Evolutionary conservation across 1,140 invertebrate genomes (phyloP), one percentile per base, ranked within the genome.

Genomic region (Nomia melanderi): DNA sequence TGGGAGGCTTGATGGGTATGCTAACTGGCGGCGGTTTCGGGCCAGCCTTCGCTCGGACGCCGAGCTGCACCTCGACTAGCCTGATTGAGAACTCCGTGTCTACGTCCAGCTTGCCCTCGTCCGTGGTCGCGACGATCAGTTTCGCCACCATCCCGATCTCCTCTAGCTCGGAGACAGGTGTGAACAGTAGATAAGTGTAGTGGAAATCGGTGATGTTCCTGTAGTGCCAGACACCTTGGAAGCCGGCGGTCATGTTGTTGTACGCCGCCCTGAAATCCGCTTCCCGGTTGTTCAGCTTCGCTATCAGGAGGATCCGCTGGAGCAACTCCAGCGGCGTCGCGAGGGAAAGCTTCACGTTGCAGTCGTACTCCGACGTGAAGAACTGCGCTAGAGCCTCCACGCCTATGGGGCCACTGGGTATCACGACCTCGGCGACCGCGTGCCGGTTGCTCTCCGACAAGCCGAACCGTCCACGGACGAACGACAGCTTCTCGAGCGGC

Each of bases 161-260:
- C 83, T 96, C 93, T 65, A 96, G 95, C 8, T 94, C 95, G 79
- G 95, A 92, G 9, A 97, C 85, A 0, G 96, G 96, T 0, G 96
- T 96, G 83, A 94, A 96, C 14, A 97, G 89, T 78, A 95, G 94
- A 85, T 96, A 96, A 20, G 95, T 94, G 84, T 97, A 96, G 77
- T 96, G 94, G 63, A 97, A 96, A 88, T 97, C 94, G 6, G 93
- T 93, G 0, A 94, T 81, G 50, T 94, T 94, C n/a, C 92, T 90
- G 87, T 94, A 96, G 71, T 95, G 94, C 95, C 95, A 96, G 50
- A 96, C 94, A 41, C 96, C 96, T 3, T 94, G 94, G 79, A 97
- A 96, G 33, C 96, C 96, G 41, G 95, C 92, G 2, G 95, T 93
- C 79, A 96, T 93, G n/a, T 94, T 94, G 65, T 96, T 96, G 93